Percentiles rank a stretch among this genome's conserved stretches.
Conservation (phyloP, 2,888 invertebrate species). For the Plusia festucae region DNA sequence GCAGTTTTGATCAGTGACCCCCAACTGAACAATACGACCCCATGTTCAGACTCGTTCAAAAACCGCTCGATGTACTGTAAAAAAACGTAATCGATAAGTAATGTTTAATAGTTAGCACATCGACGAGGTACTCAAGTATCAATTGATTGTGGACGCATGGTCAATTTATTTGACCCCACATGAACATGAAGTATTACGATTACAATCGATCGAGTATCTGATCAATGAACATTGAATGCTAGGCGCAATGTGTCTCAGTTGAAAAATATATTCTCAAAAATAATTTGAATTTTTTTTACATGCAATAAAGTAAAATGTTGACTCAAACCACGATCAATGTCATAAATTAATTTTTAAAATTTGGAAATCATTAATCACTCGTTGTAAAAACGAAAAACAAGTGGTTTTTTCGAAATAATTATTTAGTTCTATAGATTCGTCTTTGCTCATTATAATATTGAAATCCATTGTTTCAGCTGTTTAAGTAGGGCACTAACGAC, state of each 20-base stretch:
- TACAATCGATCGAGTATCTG: not conserved
- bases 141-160: slow-evolving; percentile 24
- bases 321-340: too few species aligned
- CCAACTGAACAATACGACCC: slow-evolving; percentile 93
- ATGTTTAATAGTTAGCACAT: too few species aligned
- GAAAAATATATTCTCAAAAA: too few species aligned
- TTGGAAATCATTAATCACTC: too few species aligned
- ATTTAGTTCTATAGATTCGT: not conserved
- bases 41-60: slow-evolving; percentile 91
- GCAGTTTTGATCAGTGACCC: slow-evolving; percentile 93
- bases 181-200: not conserved
- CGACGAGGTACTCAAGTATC: slow-evolving; percentile 1
- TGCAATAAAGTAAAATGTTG: too few species aligned
- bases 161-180: slow-evolving; percentile 23
- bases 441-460: not conserved
- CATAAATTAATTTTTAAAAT: too few species aligned
- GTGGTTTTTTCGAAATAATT: too few species aligned
- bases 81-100: slow-evolving; percentile 27
- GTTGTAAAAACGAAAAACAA: too few species aligned
- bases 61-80: slow-evolving; percentile 91
- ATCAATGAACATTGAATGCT: too few species aligned
- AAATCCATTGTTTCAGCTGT: not conserved
- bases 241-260: too few species aligned
- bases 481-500: not conserved
- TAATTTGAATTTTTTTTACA: too few species aligned